A percentile compares a stretch with the other conserved stretches of the same genome.
Evolutionary conservation across 2,797 vertebrate genomes (phyloP).

Genomic region (Diplodus puntazzo): DNA sequence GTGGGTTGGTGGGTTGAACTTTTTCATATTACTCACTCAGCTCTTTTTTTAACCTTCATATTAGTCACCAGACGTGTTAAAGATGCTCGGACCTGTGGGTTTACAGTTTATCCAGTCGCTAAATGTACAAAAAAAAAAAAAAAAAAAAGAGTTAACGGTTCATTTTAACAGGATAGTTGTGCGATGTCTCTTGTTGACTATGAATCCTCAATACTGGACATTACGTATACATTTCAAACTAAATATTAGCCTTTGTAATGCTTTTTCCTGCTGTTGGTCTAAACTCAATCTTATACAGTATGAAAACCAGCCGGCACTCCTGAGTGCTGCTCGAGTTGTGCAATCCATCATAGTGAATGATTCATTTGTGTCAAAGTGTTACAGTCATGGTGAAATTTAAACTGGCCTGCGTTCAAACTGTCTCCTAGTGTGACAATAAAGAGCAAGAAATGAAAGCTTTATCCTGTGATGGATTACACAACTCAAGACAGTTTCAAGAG

Average conservation of each 20-base stretch:
- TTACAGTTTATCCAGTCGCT: not conserved
- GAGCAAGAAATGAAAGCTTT: not conserved
- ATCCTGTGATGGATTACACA: not conserved
- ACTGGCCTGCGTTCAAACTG: not conserved
- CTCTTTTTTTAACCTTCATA: not conserved
- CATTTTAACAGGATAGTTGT: not conserved
- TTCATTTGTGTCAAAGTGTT: not conserved
- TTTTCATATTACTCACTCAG: slow-evolving; percentile 20
- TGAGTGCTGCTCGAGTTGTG: not conserved
- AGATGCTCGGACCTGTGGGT: not conserved
- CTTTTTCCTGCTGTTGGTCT: no score
- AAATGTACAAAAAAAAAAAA: not conserved
- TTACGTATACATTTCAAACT: not conserved
- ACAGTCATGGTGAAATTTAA: not conserved
- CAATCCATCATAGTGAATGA: not conserved
- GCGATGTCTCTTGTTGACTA: not conserved
- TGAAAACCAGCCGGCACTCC: not conserved
- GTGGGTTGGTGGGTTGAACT: not conserved
- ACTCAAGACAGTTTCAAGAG: not conserved
- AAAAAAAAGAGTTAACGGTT: no score
- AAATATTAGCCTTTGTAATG: not conserved
- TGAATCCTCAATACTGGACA: not conserved
- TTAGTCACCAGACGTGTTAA: slow-evolving; percentile 8
- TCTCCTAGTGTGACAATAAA: not conserved
- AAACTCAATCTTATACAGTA: not conserved